Evolutionary conservation across 2,888 invertebrate species (phyloP).

Genomic region (Reticulitermes lucifugus): DNA sequence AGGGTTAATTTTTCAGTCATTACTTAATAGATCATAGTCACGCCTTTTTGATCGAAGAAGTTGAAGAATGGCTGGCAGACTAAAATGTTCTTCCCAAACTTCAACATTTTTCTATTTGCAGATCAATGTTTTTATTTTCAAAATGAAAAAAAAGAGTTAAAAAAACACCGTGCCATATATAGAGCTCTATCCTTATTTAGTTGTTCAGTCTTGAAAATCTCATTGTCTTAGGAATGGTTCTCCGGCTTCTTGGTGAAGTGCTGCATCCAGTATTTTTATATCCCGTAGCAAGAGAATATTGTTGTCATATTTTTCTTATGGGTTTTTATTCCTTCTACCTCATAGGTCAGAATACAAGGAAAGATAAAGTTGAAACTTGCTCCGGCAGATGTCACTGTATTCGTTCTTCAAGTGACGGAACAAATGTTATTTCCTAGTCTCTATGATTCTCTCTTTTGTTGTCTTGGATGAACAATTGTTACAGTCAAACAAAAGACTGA

Average conservation of each 20-base stretch:
- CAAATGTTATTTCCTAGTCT: not conserved
- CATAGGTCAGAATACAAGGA: not conserved
- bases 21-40: no score
- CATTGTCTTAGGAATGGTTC: not conserved
- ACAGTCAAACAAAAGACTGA: conserved; percentile 27
- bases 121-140: no score
- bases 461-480: conserved; percentile 3
- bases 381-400: conserved; percentile 5
- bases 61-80: no score
- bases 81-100: no score
- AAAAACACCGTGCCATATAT: no score
- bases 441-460: not conserved
- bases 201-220: not conserved
- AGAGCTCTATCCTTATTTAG: not conserved
- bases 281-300: not conserved
- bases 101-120: no score
- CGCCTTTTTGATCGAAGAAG: no score
- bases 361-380: not conserved
- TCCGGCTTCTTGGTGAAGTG: not conserved
- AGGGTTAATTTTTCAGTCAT: no score
- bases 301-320: not conserved
- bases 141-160: no score
- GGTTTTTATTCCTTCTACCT: not conserved
- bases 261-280: not conserved
- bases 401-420: not conserved